Evolutionary conservation across 37 sponge, comb jelly and placozoan genomes (phyloP), one percentile per base, ranked within the genome.

Genomic region (Oscarella lobularis): DNA sequence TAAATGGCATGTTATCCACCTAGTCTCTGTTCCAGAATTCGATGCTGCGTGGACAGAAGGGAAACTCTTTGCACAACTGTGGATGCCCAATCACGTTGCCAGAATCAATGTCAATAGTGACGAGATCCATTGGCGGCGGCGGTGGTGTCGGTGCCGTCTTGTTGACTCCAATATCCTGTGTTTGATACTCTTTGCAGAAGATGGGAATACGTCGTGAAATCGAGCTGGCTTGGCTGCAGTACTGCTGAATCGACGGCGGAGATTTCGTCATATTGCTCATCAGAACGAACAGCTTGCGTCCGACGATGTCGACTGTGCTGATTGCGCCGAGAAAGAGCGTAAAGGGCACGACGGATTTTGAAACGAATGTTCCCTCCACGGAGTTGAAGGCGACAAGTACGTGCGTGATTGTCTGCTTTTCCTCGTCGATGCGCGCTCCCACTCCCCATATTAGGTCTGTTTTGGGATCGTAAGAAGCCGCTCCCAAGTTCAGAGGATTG

Each of bases 21-120:
- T 48, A 48, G 60, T 48, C 60, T 48, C 60, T 48, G 60, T 48
- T 48, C 60, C 60, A 48, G 20, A 48, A 48, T 48, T 48, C 60
- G 60, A 48, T 48, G 60, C 60, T 48, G 60, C 9, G 60, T 27
- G 60, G 60, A 48, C 60, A 48, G 14, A 27, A 20, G 14, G 60
- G 9, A 48, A 48, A 48, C 20, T 48, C 60, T 20, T 9, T 48
- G 20, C 60, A 48, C 60, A 48, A 20, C 20, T 48, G 60, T 20
- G 60, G 60, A 20, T 48, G 60, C 9, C 14, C 60, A 20, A 48
- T 20, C 14, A 48, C 60, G 14, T 48, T 48, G 20, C 60, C 60
- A 9, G 60, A 27, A 20, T 48, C 60, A 20, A 48, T 20, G 60
- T 48, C 60, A 48, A 48, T 48, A 9, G 60, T 27, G 20, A 48